A percentile compares a stretch with the other conserved stretches of the same genome.
phyloP scores from a whole-genome alignment of 2,888 invertebrate species.

The Epinotia bilunana region DNA sequence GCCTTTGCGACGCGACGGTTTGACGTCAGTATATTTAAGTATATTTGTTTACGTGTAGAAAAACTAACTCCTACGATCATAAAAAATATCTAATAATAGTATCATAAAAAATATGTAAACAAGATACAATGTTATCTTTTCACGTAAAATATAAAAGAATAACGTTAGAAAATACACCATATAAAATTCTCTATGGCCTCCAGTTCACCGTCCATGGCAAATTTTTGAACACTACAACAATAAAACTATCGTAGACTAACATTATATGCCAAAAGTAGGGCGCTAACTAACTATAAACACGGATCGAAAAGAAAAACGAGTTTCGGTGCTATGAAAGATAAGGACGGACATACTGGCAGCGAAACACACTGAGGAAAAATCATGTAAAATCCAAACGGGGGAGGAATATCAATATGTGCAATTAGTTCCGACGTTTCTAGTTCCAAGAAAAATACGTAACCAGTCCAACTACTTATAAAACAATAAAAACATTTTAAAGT shows the following conservation, averaged over 20 bases:
- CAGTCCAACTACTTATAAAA: slow-evolving; percentile 18
- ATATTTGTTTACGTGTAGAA: slow-evolving; percentile 19
- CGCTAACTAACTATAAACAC: slow-evolving; percentile 35
- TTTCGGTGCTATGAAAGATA: slow-evolving; percentile 52
- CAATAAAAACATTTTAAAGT: slow-evolving; percentile 2
- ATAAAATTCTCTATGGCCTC: neutral
- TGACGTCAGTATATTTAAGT: slow-evolving; percentile 34
- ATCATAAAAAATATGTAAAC: slow-evolving; percentile 13
- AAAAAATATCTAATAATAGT: slow-evolving; percentile 12
- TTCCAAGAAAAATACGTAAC: slow-evolving; percentile 8
- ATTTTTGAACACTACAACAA: slow-evolving; percentile 15
- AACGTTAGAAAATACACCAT: neutral
- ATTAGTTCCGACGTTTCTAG: slow-evolving; percentile 34
- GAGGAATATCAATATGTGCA: slow-evolving; percentile 31
- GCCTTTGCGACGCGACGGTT: slow-evolving; percentile 5
- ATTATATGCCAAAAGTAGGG: slow-evolving; percentile 32
- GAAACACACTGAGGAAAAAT: slow-evolving; percentile 72
- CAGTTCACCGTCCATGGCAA: neutral
- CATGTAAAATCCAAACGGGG: slow-evolving; percentile 25
- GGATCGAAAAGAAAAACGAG: slow-evolving; percentile 41
- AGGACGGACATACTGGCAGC: slow-evolving; percentile 50
- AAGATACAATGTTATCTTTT: slow-evolving; percentile 5
- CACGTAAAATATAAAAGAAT: neutral
- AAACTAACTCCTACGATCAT: slow-evolving; percentile 15
- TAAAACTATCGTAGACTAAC: slow-evolving; percentile 28